Base-by-base conservation (phyloP, 2,113 vertebrate species). In the Anser brachyrhynchus region DNA sequence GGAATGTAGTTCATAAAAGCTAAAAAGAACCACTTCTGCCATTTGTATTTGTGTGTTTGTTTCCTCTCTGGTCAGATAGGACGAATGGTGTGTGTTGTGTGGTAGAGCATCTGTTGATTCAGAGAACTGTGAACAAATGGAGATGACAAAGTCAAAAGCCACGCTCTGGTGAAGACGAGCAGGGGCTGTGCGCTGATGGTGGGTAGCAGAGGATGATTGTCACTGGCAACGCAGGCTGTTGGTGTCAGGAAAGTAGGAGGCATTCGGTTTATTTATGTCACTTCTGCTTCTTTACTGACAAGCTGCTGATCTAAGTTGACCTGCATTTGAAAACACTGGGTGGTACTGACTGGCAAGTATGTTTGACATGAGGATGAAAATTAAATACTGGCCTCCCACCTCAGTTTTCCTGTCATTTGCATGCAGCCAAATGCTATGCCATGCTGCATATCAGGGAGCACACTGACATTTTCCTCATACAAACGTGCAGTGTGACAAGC, bases 261-360 rank as follows among this genome's bases (percentile, higher is more conserved):
- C 26, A 75, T 93, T 94, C 41, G 65, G 39, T 81, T 73, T 89
- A 64, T 86, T 94, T 65, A 28, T 89, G 74, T 91, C 62, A 62
- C 58, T 90, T 89, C 39, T 81, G 31, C 51, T 72, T 74, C 66
- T 87, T 91, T 41, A 70, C 74, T 89, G 77, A 72, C 86, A 89
- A 73, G 66, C 49, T 93, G 28, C 66, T 93, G 57, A 96, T 94
- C 57, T 76, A 74, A 79, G 74, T 49, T 89, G 84, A 82, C 65
- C 66, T 87, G 90, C 62, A 52, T 87, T 92, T 93, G 80, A 81
- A 86, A 93, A 72, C 44, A 20, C 64, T 44, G 54, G 54, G 61
- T 92, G 83, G n/a, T 87, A 69, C 65, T 84, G 88, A 84, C 80
- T 93, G 61, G 49, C 43, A 84, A 87, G 26, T 84, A 28, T 73